These are phyloP conservation scores for Antennarius maculatus DNA, from an alignment of 2,797 vertebrate species.

Conservation along the genomic window DNA sequence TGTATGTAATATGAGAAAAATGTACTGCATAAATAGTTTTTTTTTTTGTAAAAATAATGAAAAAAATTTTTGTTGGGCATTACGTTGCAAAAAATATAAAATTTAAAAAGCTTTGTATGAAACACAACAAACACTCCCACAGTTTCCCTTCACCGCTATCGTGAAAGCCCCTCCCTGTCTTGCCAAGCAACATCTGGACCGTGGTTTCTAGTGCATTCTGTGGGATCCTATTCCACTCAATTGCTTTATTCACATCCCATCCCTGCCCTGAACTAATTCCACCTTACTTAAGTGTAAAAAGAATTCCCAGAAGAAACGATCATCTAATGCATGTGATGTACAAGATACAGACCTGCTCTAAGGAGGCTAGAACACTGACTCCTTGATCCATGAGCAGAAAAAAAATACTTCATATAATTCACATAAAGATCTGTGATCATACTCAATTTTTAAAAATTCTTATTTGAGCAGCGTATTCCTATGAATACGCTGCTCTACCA, in stretches of 20 bases:
- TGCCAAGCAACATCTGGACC: constrained; percentile 78
- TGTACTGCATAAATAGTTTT: too few species aligned
- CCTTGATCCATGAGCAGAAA: constrained; percentile 65
- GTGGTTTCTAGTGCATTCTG: constrained; percentile 68
- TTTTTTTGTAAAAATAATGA: too few species aligned
- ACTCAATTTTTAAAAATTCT: constrained; percentile 8
- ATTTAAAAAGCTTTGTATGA: too few species aligned
- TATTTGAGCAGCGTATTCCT: constrained; percentile 35
- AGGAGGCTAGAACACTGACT: constrained; percentile 22
- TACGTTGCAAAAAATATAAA: too few species aligned
- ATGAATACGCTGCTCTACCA: constrained; percentile 20
- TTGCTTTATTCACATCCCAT: constrained; percentile 66
- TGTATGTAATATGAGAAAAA: too few species aligned
- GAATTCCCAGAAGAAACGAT: constrained; percentile 57
- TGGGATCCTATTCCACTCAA: constrained; percentile 54
- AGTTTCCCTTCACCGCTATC: constrained; percentile 61
- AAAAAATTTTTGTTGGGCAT: too few species aligned
- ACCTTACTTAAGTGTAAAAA: constrained; percentile 70
- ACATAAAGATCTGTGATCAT: constrained; percentile 47
- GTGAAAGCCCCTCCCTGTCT: constrained; percentile 63
- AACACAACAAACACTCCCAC: constrained; percentile 38
- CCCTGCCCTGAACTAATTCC: constrained; percentile 44
- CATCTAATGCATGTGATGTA: constrained; percentile 20
- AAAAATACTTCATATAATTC: constrained; percentile 57
- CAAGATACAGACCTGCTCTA: constrained; percentile 36